Evolutionary conservation across 2,888 invertebrate genomes (phyloP).

Genomic region (Amblyjoppa proteus): DNA sequence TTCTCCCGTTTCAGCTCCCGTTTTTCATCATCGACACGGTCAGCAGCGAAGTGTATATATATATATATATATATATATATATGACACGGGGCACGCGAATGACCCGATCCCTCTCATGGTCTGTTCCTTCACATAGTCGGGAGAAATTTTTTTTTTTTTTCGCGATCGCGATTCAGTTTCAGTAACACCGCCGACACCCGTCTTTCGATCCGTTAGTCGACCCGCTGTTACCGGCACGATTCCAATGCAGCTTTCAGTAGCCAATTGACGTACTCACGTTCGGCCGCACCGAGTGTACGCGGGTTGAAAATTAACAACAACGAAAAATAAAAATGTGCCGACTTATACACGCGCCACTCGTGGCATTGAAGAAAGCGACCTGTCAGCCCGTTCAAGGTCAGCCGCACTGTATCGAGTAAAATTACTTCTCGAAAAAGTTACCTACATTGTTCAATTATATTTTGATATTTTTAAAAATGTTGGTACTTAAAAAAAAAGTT

Average conservation of each 20-base stretch:
- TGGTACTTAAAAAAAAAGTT: neutral
- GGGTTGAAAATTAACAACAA: conserved; percentile 12
- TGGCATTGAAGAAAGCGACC: too few species aligned
- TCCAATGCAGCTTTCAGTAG: conserved; percentile 60
- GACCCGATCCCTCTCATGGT: neutral
- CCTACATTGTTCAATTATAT: too few species aligned
- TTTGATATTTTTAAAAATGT: neutral
- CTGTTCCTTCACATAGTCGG: neutral
- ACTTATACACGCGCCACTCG: neutral
- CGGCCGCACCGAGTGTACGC: conserved; percentile 23
- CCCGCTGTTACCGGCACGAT: conserved; percentile 57
- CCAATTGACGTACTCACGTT: conserved; percentile 54
- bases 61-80: neutral
- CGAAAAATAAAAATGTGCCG: conserved; percentile 12
- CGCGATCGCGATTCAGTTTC: conserved; percentile 57
- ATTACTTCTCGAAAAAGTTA: too few species aligned
- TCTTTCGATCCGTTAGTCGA: conserved; percentile 68
- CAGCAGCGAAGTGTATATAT: neutral
- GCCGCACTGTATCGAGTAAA: too few species aligned
- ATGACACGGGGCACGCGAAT: neutral
- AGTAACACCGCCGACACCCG: conserved; percentile 48
- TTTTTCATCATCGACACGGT: conserved; percentile 2
- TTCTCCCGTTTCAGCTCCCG: conserved; percentile 24
- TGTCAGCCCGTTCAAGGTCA: too few species aligned
- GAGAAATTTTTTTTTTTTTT: conserved; percentile 39